Conservation (phyloP, 2,797 vertebrate genomes). For the Cuculus canorus region DNA sequence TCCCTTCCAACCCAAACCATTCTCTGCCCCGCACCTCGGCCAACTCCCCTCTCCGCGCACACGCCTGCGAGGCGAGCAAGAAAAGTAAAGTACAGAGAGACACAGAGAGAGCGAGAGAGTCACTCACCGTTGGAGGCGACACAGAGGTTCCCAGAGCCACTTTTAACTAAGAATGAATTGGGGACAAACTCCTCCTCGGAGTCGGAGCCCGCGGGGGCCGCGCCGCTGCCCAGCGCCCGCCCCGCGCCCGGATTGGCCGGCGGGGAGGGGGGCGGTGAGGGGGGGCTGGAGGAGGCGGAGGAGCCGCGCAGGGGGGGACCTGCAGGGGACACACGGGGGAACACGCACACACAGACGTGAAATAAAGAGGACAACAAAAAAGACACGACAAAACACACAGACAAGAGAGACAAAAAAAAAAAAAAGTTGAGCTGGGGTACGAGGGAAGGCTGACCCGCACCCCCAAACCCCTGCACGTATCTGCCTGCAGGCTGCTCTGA, state of each 20-base stretch:
- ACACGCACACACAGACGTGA: not conserved
- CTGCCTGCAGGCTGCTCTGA: not conserved
- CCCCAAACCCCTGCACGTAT: constrained; percentile 10
- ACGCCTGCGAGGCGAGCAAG: no score
- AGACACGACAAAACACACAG: not conserved
- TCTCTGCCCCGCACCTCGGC: no score
- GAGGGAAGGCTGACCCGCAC: not conserved
- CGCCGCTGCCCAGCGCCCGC: constrained; percentile 97
- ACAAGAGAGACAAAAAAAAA: constrained; percentile 61
- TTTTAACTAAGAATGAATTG: constrained; percentile 97
- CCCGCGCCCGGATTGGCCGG: constrained; percentile 94
- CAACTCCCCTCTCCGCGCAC: no score
- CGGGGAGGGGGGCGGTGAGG: constrained; percentile 91
- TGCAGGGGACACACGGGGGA: constrained; percentile 88
- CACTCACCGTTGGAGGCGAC: constrained; percentile 92
- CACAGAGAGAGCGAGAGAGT: constrained; percentile 50
- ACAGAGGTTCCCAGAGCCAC: constrained; percentile 91
- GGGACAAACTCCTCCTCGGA: constrained; percentile 98
- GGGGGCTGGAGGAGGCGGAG: constrained; percentile 91
- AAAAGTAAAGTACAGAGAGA: constrained; percentile 61
- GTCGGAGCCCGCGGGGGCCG: constrained; percentile 92
- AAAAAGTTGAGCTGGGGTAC: constrained; percentile 72
- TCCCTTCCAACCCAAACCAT: no score
- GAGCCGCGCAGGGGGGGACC: constrained; percentile 95
- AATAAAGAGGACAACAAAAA: constrained; percentile 12